Conservation (phyloP, 2,113 vertebrate genomes). For the Sinocyclocheilus grahami region DNA sequence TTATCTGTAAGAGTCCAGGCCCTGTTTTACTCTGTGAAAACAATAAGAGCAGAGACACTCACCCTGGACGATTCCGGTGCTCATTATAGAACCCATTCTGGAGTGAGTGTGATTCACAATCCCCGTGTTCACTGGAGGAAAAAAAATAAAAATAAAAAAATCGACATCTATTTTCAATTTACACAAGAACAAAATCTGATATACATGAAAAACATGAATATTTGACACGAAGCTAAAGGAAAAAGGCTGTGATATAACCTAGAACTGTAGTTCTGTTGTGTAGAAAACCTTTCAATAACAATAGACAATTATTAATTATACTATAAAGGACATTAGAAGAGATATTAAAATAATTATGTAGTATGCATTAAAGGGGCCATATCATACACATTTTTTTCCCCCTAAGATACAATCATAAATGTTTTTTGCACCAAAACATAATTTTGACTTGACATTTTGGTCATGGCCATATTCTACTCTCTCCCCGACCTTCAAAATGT, state of each 20-base stretch:
- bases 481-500: too few species aligned
- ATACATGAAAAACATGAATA: neutral
- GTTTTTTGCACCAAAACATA: neutral
- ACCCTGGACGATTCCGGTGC: constrained; percentile 95
- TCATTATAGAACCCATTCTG: constrained; percentile 97
- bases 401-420: neutral
- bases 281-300: neutral
- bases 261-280: neutral
- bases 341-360: neutral
- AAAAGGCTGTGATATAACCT: neutral
- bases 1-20: neutral
- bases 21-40: neutral
- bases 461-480: too few species aligned
- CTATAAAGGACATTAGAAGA: neutral
- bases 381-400: neutral
- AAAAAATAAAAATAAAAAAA: neutral
- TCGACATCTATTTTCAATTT: neutral
- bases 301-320: neutral
- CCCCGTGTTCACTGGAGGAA: constrained; percentile 85
- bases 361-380: neutral
- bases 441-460: too few species aligned
- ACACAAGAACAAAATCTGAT: neutral
- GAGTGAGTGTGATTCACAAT: constrained; percentile 97
- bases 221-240: neutral
- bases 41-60: constrained; percentile 42